phyloP scores from a whole-genome alignment of 1,140 invertebrate genomes.

The Schlechtendalia chinensis region DNA sequence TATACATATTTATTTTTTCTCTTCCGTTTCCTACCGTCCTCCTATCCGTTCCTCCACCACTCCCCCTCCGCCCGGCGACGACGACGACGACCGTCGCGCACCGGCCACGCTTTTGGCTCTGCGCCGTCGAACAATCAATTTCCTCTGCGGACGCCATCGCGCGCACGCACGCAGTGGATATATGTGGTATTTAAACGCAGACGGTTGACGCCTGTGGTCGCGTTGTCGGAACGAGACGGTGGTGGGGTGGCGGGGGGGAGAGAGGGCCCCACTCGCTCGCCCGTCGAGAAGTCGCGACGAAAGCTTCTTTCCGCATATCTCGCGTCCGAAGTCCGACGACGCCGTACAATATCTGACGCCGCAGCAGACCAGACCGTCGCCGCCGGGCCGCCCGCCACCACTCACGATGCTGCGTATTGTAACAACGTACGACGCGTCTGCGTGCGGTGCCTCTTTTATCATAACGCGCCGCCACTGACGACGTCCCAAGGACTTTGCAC shows the following conservation, averaged over 20 bases:
- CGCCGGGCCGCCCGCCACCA: neutral
- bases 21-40: neutral
- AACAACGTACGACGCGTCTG: too few relatives aligned
- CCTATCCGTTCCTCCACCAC: too few relatives aligned
- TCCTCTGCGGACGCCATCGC: neutral
- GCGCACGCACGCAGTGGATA: neutral
- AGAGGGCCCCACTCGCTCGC: neutral
- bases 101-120: neutral
- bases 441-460: constrained; percentile 42
- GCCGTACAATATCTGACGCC: constrained; percentile 25
- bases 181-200: constrained; percentile 26
- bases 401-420: too few relatives aligned
- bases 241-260: neutral
- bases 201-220: constrained; percentile 32
- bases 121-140: constrained; percentile 38
- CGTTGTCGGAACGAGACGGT: neutral
- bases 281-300: constrained; percentile 21
- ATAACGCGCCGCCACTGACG: constrained; percentile 10
- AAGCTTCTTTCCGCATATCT: constrained; percentile 40
- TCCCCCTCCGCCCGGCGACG: too few relatives aligned
- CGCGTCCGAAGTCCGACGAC: constrained; percentile 33
- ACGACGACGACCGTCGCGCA: too few relatives aligned
- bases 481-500: neutral
- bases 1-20: neutral
- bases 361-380: neutral